These are phyloP conservation scores for Philopedon plagiatum DNA, from an alignment of 2,888 invertebrate genomes.

Conservation along the genomic window DNA sequence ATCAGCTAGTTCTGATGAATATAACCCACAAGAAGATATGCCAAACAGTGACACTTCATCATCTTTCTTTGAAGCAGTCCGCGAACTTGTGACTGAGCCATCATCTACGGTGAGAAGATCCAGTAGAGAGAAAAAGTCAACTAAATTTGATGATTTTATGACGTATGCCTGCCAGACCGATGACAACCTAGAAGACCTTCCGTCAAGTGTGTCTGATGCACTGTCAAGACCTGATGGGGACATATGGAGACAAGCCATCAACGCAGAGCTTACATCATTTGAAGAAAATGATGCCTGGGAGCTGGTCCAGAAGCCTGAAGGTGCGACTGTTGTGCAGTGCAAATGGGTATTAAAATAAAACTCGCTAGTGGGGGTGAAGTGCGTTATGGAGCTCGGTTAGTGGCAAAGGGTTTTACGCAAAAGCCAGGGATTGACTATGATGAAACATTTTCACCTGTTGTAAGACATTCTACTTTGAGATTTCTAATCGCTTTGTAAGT, in stretches of 20 bases:
- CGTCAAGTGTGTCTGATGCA: conserved; percentile 44
- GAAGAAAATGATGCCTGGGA: conserved; percentile 58
- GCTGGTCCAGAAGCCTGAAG: conserved; percentile 52
- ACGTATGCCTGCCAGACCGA: conserved; percentile 21
- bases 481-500: conserved; percentile 52
- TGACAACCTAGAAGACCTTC: background rate
- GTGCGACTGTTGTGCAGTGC: conserved; percentile 54
- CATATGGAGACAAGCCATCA: conserved; percentile 55
- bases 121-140: conserved; percentile 31
- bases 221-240: conserved; percentile 51
- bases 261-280: conserved; percentile 57
- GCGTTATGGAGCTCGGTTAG: too few species aligned
- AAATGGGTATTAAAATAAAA: conserved; percentile 60
- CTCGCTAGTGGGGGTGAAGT: background rate
- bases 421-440: conserved; percentile 52
- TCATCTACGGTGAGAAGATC: background rate
- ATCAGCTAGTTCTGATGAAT: background rate
- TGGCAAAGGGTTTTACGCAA: conserved; percentile 56
- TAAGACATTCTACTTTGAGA: conserved; percentile 49
- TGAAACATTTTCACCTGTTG: too few species aligned
- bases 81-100: background rate
- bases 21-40: background rate
- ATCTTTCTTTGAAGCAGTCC: background rate
- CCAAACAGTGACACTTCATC: background rate
- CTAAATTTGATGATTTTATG: conserved; percentile 30